Base-by-base conservation (phyloP, 92 coral and sea anemone genomes). In the Porites cylindrica region DNA sequence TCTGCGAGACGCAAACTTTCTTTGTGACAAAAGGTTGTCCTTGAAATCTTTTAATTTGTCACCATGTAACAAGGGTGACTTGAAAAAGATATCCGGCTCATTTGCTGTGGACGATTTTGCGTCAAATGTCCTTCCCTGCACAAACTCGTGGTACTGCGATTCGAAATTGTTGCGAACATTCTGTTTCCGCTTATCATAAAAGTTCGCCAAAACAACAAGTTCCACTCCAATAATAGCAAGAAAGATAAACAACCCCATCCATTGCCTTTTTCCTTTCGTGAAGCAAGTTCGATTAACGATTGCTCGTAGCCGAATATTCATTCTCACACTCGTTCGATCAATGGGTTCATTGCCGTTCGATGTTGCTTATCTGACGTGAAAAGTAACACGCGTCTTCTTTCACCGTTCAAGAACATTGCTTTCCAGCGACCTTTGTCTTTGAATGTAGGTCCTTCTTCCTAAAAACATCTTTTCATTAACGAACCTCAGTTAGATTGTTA, bases 11-110 rank as follows among this genome's bases (percentile, higher is more conserved):
- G 26, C 13, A 10, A 19, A 11, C 32, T 29, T 38, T 7, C 9
- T n/a, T 26, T 53, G 43, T 4, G 51, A 9, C 17, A 26, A 43
- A 5, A 38, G 8, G 9, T 70, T 11, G 56, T 70, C 23, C 6
- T 72, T 72, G 77, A 51, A 13, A 72, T 50, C 77, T n/a, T 26
- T 47, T 72, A 59, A n/a, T 18, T 72, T 72, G 26, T 3, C 77
- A 52, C 9, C 8, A 1, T 74, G 7, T 0, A 10, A 12, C 32
- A 18, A 53, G 14, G 14, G 12, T 54, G 13, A 54, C 12, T 13
- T 10, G 11, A 4, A 54, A 54, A 47, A 9, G 21, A 18, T 32
- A 10, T 19, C 12, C 8, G 38, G n/a, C 23, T 51, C 63, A 8
- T 74, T 52, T 13, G 52, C 21, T 23, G 18, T 74, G 43, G 8